Evolutionary conservation across 2,797 vertebrate species (phyloP), one percentile per base, ranked within the genome.

Genomic region (Crenuchus spilurus): DNA sequence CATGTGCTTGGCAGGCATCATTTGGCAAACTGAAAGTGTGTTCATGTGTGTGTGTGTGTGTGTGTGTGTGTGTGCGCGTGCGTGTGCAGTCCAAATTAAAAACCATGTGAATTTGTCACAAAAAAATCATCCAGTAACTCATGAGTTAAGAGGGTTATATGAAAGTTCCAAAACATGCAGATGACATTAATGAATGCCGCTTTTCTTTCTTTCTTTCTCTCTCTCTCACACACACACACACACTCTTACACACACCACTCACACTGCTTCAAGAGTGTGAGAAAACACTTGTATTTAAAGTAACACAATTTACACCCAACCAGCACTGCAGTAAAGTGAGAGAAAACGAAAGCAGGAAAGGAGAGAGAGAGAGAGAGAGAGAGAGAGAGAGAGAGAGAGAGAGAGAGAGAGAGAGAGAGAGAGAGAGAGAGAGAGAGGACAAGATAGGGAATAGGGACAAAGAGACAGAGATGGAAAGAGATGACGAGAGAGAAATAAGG

Each of bases 281-380:
- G 71, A 76, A 86, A 85, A 87, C 86, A 87, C 69, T 61, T 87
- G 78, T 92, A 93, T 92, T 92, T 90, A 91, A 91, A 91, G 90
- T 69, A 87, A 86, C 83, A 81, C 84, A 89, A 91, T 91, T 92
- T 90, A 88, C 91, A 91, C 90, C 80, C 87, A 80, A 73, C 62
- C 64, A 37, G 74, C 65, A 68, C 60, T 57, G 72, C 67, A 20
- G 57, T 5, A 52, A 55, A 55, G 72, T 57, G 33, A 26, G 74
- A 66, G 72, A 70, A 44, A 68, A 41, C 62, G 26, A 5, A 62
- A 44, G 62, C 26, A 74, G 63, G 58, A 58, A 52, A 52, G 14
- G 49, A 51, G 44, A n/a, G 46, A 54, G 64, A 73, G n/a, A 61
- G 62, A 14, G 26, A 6, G 30, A 35, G 58, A 64, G 54, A 62